Evolutionary conservation across 2,888 invertebrate species (phyloP), one percentile per base, ranked within the genome.

Genomic region (Anthophora plumipes): DNA sequence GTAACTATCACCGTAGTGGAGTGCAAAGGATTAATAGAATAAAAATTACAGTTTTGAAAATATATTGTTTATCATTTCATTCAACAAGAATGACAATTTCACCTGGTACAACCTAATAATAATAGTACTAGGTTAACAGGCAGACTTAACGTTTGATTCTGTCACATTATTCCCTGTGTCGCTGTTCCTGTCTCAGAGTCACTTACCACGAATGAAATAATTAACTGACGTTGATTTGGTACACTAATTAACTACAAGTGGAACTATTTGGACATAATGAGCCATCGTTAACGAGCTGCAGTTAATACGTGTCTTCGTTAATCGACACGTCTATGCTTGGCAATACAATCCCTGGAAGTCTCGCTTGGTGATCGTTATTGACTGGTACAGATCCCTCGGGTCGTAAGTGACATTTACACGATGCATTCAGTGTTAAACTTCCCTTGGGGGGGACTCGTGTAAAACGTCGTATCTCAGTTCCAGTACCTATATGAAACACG

Each of bases 381-480:
- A 87, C 88, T 88, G 88, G 80, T 85, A 87, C 85, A 84, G 81
- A 83, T 88, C 85, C 85, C 86, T 63, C 55, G 84, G 84, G 84
- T 78, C 80, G 84, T 80, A 79, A 88, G 88, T 89, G 89, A 90
- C 89, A 89, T 90, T 91, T 91, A 90, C 88, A 90, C 88, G 88
- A 88, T 85, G 87, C 89, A 89, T 88, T 89, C 87, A 76, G 82
- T 85, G 86, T 87, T 86, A 87, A 87, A 86, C 87, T 88, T 89
- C 80, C 80, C 86, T 71, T 84, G 87, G 87, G 90, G 39, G 39
- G 71, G 17, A 54, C 39, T n/a, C 75, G 85, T 80, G 74, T 46
- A 70, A 80, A 84, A 86, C 83, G 85, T 89, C 90, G 90, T 92
- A 92, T 92, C 92, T 91, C 87, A 89, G 89, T 92, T 90, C 89